Percentiles rank a stretch among this genome's conserved stretches.
Conservation (phyloP, 2,888 invertebrate genomes). For the Latrodectus elegans region DNA sequence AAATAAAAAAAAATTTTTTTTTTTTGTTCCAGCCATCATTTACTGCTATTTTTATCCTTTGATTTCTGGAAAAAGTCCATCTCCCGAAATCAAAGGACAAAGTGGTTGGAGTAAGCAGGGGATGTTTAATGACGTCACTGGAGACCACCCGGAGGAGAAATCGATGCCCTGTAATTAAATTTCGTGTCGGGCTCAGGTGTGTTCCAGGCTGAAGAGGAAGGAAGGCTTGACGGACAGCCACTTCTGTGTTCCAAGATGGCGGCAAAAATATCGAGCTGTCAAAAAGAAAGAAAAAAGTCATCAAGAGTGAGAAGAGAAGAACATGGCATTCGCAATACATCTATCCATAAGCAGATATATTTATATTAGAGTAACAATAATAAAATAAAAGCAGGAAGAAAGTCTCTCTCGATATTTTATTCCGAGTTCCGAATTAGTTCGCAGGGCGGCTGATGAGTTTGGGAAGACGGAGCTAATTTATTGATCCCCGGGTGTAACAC, state of each 20-base stretch:
- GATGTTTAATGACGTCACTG: slow-evolving; percentile 21
- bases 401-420: slow-evolving; percentile 23
- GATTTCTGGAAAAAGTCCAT: not conserved
- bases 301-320: no score
- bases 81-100: not conserved
- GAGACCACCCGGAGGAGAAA: slow-evolving; percentile 22
- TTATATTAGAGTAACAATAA: no score
- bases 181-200: slow-evolving; percentile 48
- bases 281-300: slow-evolving; percentile 37
- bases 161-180: slow-evolving; percentile 60
- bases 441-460: slow-evolving; percentile 27
- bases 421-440: slow-evolving; percentile 29
- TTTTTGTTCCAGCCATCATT: no score
- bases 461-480: slow-evolving; percentile 49
- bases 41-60: no score
- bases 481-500: slow-evolving; percentile 37
- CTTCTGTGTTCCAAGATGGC: slow-evolving; percentile 53
- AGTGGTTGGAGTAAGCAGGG: slow-evolving; percentile 12
- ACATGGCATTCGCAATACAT: no score
- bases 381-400: not conserved
- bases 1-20: no score
- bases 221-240: slow-evolving; percentile 15
- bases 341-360: no score
- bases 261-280: slow-evolving; percentile 21
- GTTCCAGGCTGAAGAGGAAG: not conserved